A percentile compares a stretch with the other conserved stretches of the same genome.
Conservation (phyloP, 2,888 invertebrate species). For the Aporophyla lueneburgensis region DNA sequence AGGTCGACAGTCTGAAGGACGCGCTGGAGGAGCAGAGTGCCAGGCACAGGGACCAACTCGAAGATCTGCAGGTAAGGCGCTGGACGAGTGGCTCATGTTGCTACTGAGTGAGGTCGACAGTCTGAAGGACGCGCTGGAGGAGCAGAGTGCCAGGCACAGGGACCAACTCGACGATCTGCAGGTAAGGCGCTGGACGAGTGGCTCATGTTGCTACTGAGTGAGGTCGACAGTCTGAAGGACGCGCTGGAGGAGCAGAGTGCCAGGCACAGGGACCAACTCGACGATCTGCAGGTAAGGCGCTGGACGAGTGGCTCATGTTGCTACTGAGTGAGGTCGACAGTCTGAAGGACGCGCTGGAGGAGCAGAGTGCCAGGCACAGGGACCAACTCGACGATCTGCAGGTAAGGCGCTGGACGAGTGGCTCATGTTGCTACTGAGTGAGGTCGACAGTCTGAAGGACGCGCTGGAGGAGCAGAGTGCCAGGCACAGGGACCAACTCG, state of each 20-base stretch:
- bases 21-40: slow-evolving; percentile 91
- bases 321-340: slow-evolving; percentile 92
- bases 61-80: slow-evolving; percentile 86
- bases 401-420: slow-evolving; percentile 89
- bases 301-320: slow-evolving; percentile 89
- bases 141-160: slow-evolving; percentile 90
- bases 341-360: slow-evolving; percentile 91
- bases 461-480: slow-evolving; percentile 91
- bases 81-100: slow-evolving; percentile 89
- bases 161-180: slow-evolving; percentile 91
- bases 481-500: slow-evolving; percentile 90
- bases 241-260: slow-evolving; percentile 91
- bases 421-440: slow-evolving; percentile 89
- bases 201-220: slow-evolving; percentile 89
- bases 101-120: slow-evolving; percentile 92
- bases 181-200: slow-evolving; percentile 89
- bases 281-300: slow-evolving; percentile 86
- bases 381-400: slow-evolving; percentile 91
- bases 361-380: slow-evolving; percentile 90
- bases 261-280: slow-evolving; percentile 90
- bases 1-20: slow-evolving; percentile 92
- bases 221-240: slow-evolving; percentile 92
- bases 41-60: slow-evolving; percentile 90
- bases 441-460: slow-evolving; percentile 92
- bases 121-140: slow-evolving; percentile 91